A percentile compares a stretch with the other conserved stretches of the same genome.
phyloP scores from a whole-genome alignment of 2,113 vertebrate species.

The Chionomys nivalis region DNA sequence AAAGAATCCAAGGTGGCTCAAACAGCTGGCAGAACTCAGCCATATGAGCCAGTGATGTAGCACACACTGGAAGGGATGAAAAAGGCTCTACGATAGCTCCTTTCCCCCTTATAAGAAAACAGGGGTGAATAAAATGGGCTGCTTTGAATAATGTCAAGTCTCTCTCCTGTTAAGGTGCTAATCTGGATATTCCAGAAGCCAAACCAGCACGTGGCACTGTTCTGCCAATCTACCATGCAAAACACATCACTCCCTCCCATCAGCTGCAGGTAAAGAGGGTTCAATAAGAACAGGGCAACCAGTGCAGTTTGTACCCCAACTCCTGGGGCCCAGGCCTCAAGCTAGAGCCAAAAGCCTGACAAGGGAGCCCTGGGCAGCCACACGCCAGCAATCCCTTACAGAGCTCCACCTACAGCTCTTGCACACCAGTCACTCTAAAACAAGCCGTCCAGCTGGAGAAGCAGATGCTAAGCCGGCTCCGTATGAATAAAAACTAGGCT shows the following conservation, averaged over 20 bases:
- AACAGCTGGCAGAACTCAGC: not conserved
- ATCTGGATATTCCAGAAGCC: conserved; percentile 31
- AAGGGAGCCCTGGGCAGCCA: not conserved
- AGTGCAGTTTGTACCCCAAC: not conserved
- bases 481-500: conserved; percentile 56
- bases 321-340: not conserved
- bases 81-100: not conserved
- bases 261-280: not conserved
- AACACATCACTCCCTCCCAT: not conserved
- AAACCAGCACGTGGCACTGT: not conserved
- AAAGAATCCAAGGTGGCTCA: not conserved
- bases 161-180: conserved; percentile 55
- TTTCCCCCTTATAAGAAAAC: conserved; percentile 25
- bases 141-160: conserved; percentile 42
- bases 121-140: conserved; percentile 61
- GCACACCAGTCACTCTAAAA: conserved; percentile 59
- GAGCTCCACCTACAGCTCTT: not conserved
- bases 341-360: not conserved
- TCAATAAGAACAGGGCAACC: rapidly evolving
- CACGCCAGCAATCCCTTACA: not conserved
- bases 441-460: conserved; percentile 70
- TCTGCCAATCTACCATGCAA: not conserved
- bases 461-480: conserved; percentile 66
- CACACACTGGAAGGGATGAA: not conserved
- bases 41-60: not conserved